Conservation (phyloP, 2,113 vertebrate genomes). For the Polypterus senegalus region DNA sequence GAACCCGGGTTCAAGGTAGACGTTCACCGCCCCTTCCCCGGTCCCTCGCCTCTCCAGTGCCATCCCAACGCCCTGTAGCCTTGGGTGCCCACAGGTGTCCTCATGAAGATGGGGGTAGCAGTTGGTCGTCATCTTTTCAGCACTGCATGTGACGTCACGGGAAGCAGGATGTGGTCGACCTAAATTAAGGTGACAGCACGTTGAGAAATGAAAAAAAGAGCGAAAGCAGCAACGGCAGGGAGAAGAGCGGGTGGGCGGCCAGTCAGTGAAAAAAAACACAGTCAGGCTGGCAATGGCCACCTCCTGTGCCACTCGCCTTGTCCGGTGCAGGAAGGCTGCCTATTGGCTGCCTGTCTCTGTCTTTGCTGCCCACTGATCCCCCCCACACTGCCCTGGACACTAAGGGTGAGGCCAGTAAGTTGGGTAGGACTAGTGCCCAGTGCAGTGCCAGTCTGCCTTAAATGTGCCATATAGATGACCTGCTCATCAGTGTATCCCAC, state of each 20-base stretch:
- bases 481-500: no score
- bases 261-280: not conserved
- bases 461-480: no score
- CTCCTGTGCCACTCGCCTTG: not conserved
- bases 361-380: no score
- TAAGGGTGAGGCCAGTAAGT: no score
- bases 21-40: not conserved
- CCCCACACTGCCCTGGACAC: no score
- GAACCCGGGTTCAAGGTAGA: not conserved
- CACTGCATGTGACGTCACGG: conserved; percentile 30
- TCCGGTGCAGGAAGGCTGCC: not conserved
- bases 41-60: not conserved
- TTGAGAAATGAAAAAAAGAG: no score
- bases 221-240: not conserved
- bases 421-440: no score
- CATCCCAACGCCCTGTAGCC: not conserved
- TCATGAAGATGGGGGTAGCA: conserved; percentile 7
- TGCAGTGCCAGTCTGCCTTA: no score
- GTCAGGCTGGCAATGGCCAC: not conserved
- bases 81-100: not conserved
- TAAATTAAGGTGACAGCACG: conserved; percentile 27
- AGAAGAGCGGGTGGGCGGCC: conserved; percentile 14
- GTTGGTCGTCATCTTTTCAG: no score
- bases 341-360: not conserved
- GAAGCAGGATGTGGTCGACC: conserved; percentile 58